Evolutionary conservation across 2,888 invertebrate species (phyloP), one percentile per base, ranked within the genome.

Genomic region (Aelia acuminata): DNA sequence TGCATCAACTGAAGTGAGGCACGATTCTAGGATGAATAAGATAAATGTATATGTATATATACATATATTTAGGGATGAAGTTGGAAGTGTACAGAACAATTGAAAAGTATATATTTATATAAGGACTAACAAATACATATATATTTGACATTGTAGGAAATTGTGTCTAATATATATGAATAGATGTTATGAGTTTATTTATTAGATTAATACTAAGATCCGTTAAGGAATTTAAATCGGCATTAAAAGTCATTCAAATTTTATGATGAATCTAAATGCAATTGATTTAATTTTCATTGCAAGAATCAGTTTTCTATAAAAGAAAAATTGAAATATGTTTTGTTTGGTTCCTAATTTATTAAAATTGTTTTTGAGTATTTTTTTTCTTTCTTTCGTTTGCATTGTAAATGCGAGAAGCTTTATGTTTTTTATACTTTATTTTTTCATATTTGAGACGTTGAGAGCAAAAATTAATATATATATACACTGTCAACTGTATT

Each of bases 31-130:
- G 80, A 43, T n/a, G 80, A 43, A 80, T 80, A 43, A 87, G 22
- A 63, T 53, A 87, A 35, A 87, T 87, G 47, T 87, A 50, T 87
- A 87, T 87, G 53, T 63, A 53, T 87, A 57, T 63, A 63, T 87
- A 87, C 31, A 84, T 88, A 50, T 88, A 88, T 84, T 57, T 88
- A 57, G 31, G 50, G 10, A 53, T 88, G 53, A 75, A 53, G 31
- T 84, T 50, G 57, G 39, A 84, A 84, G 48, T 88, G 84, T 88
- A 88, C 63, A 88, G 70, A 88, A 57, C 47, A 84, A 63, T 75
- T 84, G 39, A 57, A 57, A 88, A 50, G 53, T 48, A 88, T 88
- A 88, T 87, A 70, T 88, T 50, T 88, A 88, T 88, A 63, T 84
- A 88, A 48, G 84, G 53, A 88, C 84, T 84, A 63, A 88, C 63